These are phyloP conservation scores for Drosophila engyochracea DNA, from an alignment of 2,888 invertebrate genomes.

Conservation along the genomic window DNA sequence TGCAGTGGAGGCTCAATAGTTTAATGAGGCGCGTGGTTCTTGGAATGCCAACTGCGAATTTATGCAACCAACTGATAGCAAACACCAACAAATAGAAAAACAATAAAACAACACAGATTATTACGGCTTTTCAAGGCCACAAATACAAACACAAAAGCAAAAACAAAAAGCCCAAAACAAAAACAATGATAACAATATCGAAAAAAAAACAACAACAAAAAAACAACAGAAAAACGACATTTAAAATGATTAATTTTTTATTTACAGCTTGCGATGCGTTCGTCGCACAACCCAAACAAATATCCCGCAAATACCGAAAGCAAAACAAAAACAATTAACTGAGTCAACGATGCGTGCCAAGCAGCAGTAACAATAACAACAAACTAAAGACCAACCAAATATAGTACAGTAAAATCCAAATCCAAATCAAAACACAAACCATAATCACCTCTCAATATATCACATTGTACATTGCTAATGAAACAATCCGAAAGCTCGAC, in stretches of 20 bases:
- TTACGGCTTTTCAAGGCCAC: constrained; percentile 43
- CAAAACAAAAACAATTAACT: constrained; percentile 36
- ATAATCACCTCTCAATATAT: background rate
- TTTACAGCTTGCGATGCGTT: constrained; percentile 65
- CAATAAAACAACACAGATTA: constrained; percentile 26
- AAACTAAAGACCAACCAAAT: constrained; percentile 21
- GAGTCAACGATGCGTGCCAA: constrained; percentile 38
- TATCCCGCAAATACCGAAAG: constrained; percentile 32
- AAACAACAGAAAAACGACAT: constrained; percentile 10
- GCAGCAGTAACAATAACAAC: constrained; percentile 46
- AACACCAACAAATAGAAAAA: constrained; percentile 1
- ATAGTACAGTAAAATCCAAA: constrained; percentile 6
- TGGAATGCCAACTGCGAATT: constrained; percentile 52
- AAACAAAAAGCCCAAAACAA: constrained; percentile 5
- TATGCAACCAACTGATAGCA: constrained; percentile 44
- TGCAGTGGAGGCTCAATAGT: constrained; percentile 16
- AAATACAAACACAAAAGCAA: constrained; percentile 10
- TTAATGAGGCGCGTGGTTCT: constrained; percentile 36
- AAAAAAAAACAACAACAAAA: background rate
- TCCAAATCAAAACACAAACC: constrained; percentile 16
- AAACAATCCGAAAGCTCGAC: constrained; percentile 66
- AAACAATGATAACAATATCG: constrained; percentile 40
- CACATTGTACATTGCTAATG: constrained; percentile 53
- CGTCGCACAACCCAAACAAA: constrained; percentile 47
- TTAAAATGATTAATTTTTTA: constrained; percentile 68